Percentiles rank a stretch among this genome's conserved stretches.
Evolutionary conservation across 1,140 invertebrate genomes (phyloP).

Genomic region (Drosophila simulans): DNA sequence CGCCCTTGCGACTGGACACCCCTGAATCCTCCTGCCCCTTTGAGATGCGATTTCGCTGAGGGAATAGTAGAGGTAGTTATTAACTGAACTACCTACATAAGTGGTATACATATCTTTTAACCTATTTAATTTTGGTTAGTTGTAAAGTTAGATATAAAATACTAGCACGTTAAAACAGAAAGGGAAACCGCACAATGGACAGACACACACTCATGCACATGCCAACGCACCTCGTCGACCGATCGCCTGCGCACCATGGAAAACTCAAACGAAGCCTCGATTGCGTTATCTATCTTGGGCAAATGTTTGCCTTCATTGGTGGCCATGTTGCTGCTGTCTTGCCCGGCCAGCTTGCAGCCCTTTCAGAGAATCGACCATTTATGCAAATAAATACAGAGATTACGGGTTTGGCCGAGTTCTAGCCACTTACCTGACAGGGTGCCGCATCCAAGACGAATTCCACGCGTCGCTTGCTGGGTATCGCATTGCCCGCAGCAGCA

Average conservation of each 20-base stretch:
- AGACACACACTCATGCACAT: slow-evolving; percentile 24
- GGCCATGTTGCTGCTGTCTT: slow-evolving; percentile 56
- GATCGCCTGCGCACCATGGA: slow-evolving; percentile 82
- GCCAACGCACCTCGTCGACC: slow-evolving; percentile 77
- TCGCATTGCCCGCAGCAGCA: slow-evolving; percentile 11
- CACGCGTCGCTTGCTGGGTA: slow-evolving; percentile 57
- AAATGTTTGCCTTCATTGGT: slow-evolving; percentile 48
- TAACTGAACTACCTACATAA: background rate
- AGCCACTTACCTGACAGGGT: slow-evolving; percentile 67
- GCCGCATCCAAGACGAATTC: slow-evolving; percentile 57
- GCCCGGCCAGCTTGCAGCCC: slow-evolving; percentile 76
- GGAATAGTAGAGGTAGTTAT: background rate
- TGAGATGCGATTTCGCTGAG: slow-evolving; percentile 65
- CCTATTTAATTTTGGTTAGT: background rate
- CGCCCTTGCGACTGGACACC: slow-evolving; percentile 80
- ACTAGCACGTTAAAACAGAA: background rate
- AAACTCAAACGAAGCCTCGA: slow-evolving; percentile 79
- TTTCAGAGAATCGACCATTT: slow-evolving; percentile 42
- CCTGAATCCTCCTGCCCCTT: slow-evolving; percentile 80
- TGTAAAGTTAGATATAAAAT: background rate
- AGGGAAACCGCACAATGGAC: slow-evolving; percentile 25
- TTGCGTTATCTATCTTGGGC: slow-evolving; percentile 61
- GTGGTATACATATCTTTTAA: background rate
- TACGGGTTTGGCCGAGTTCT: background rate
- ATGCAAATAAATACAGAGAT: slow-evolving; percentile 23